Evolutionary conservation across 2,888 invertebrate genomes (phyloP), one percentile per base, ranked within the genome.

Genomic region (Tachina lurida): DNA sequence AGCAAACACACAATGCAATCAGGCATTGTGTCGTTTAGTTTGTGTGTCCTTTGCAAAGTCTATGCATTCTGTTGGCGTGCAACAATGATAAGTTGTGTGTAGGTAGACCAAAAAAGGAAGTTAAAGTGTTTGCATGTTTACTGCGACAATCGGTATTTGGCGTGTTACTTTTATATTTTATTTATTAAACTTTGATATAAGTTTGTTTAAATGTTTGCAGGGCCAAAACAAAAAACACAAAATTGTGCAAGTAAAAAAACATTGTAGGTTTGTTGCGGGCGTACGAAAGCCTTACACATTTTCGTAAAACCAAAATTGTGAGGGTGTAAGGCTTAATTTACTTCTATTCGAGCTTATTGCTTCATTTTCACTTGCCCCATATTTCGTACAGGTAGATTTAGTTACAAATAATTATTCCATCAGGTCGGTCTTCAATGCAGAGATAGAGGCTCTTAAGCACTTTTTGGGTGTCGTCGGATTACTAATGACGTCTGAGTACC

Each of bases 81-180:
- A 65, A 39, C 70, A 39, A 70, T 76, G 65, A 58, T 39, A 74
- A 54, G 60, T 60, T 78, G 39, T 2, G 17, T 84, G 73, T 84
- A 47, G 73, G 77, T 62, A 74, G 60, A 73, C 67, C 19, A 73
- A 68, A 71, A 31, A 78, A 65, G 83, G 83, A 84, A 84, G 77
- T 84, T 68, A 67, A 78, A 67, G n/a, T 74, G 83, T 78, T 84
- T 78, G 73, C 67, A 84, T 84, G 83, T 78, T 73, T 78, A 73
- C 22, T 52, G 52, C 65, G 52, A 74, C 83, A 78, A 78, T 67
- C 73, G 77, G 77, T 68, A 73, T 84, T 68, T 84, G 73, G 52
- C 73, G 83, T 78, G 83, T 73, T 74, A 83, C 71, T 83, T 77
- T 83, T 58, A 67, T 60, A 60, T 60, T 43, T 52, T 62, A 60